phyloP scores from a whole-genome alignment of 2,888 invertebrate genomes.

The Chrysolina haemoptera region DNA sequence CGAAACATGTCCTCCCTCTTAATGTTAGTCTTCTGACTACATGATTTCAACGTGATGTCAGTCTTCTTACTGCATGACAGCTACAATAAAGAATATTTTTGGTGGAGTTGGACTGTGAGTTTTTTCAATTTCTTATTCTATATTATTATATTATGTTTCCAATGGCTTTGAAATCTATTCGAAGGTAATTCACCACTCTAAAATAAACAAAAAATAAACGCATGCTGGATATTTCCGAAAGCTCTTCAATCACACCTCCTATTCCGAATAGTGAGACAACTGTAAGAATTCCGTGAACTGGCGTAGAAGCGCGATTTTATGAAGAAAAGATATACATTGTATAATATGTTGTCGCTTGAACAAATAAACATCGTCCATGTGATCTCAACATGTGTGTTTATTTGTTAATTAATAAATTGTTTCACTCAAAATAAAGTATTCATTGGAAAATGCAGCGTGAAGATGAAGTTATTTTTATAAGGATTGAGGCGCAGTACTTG shows the following conservation, averaged over 20 bases:
- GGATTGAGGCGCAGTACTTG: conserved; percentile 19
- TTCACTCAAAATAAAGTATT: conserved; percentile 39
- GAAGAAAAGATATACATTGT: conserved; percentile 44
- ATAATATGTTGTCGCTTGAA: conserved; percentile 49
- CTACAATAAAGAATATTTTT: no score
- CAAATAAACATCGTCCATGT: conserved; percentile 47
- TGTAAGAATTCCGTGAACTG: conserved; percentile 27
- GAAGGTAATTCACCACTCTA: not conserved
- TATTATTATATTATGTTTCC: no score
- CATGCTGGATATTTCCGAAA: not conserved
- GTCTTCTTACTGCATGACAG: no score
- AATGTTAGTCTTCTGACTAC: no score
- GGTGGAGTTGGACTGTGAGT: no score
- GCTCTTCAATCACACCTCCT: conserved; percentile 8
- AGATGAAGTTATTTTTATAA: conserved; percentile 6
- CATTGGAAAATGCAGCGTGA: conserved; percentile 25
- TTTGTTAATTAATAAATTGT: conserved; percentile 53
- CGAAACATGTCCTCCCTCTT: no score
- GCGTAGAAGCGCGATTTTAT: conserved; percentile 10
- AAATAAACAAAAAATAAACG: conserved; percentile 9
- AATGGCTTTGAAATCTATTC: not conserved
- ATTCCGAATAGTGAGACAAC: conserved; percentile 19
- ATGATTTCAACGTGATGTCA: no score
- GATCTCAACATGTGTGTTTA: conserved; percentile 57
- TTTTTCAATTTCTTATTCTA: no score